Base-by-base conservation (phyloP, 1,140 invertebrate species). In the Tenebrio molitor region DNA sequence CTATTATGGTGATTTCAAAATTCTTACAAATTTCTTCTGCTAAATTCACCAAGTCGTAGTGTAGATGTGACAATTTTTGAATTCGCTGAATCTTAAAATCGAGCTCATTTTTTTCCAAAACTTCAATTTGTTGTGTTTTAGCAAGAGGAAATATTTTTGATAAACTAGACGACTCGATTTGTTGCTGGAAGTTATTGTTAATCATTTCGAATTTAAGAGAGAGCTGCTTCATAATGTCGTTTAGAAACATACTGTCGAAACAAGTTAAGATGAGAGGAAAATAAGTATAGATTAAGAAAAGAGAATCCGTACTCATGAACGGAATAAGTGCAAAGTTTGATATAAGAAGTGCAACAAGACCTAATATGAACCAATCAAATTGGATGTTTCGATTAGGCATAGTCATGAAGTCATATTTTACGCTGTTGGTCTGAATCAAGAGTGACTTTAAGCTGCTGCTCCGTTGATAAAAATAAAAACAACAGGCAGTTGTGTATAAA, bases 1-100 rank as follows among this genome's bases (percentile, higher is more conserved):
- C 10, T 6, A 58, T 5, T 58, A 58, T 29, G 12, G 12, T 29
- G 14, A 58, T 33, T 12, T 58, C 50, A 58, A 58, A 58, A 58
- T 5, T 1, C 10, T 58, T 14, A 1, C 8, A 25, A 58, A 58
- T 16, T 25, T 15, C 12, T 6, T 2, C n/a, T 0, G 50, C 21
- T 1, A 58, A 2, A 0, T 29, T 29, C 2, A 58, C 23, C 19
- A 58, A 29, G 3, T 58, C 8, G 2, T 58, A 29, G 8, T 58
- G 50, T 12, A 58, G n/a, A 7, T 58, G 21, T 1, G 50, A 25
- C 0, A 29, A 3, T 14, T 58, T 29, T 25, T 50, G 16, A 21
- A 50, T 21, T 3, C 10, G 15, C 1, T 21, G 8, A 16, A 50
- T 50, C 7, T 50, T 23, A 17, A 19, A 50, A 21, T 23, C 21